A percentile compares a stretch with the other conserved stretches of the same genome.
These are phyloP conservation scores for Cryptoblepharus egeriae DNA, from an alignment of 2,797 vertebrate genomes.

Conservation along the genomic window DNA sequence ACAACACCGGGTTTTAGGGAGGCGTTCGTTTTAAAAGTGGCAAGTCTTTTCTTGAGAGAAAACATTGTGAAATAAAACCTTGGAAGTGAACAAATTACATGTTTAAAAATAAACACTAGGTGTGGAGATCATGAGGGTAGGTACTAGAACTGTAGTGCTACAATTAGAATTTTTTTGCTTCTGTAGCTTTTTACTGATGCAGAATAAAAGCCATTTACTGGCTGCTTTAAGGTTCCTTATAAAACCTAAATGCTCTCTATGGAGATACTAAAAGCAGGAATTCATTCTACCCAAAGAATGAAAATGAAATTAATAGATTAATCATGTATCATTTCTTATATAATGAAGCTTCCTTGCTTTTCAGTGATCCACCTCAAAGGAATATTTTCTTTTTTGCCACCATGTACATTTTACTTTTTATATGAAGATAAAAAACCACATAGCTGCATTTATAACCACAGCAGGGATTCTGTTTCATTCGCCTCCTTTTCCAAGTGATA, in stretches of 20 bases:
- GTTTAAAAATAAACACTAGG: conserved; percentile 67
- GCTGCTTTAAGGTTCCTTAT: conserved; percentile 49
- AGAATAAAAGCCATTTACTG: conserved; percentile 25
- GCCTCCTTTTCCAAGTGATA: background rate
- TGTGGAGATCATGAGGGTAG: conserved; percentile 8
- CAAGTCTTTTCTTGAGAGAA: conserved; percentile 48
- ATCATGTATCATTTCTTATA: background rate
- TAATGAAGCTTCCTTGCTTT: conserved; percentile 1
- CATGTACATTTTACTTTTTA: conserved; percentile 14
- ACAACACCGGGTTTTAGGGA: conserved; percentile 45
- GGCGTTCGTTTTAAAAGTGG: conserved; percentile 51
- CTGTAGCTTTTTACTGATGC: conserved; percentile 32
- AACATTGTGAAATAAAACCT: conserved; percentile 47
- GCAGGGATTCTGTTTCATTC: background rate
- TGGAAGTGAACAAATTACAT: conserved; percentile 42
- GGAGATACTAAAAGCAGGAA: conserved; percentile 34
- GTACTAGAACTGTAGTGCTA: conserved; percentile 23
- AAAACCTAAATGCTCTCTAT: conserved; percentile 30
- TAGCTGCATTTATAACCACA: background rate
- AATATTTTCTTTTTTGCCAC: background rate
- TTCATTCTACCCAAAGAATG: background rate
- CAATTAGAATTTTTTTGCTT: conserved; percentile 36
- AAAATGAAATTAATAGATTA: conserved; percentile 13
- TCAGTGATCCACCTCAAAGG: background rate
- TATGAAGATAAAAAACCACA: background rate